A percentile compares a stretch with the other conserved stretches of the same genome.
Conservation (phyloP, 2,797 vertebrate genomes). For the Pyrocephalus nanus region DNA sequence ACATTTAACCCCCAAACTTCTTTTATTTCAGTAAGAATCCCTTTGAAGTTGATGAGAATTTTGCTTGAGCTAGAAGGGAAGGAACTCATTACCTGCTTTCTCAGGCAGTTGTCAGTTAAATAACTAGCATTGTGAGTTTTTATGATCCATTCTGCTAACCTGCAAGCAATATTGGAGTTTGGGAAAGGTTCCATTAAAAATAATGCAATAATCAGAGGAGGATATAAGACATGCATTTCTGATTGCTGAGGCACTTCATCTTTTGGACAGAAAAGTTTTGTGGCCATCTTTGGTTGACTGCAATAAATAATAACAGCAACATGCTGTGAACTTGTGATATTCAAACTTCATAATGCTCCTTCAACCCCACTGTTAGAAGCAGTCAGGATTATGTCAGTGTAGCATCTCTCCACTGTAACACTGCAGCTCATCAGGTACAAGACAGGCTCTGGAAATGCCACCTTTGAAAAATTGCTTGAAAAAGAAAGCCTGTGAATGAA, state of each 20-base stretch:
- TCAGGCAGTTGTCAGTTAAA: neutral
- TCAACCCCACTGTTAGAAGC: neutral
- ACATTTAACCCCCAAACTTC: neutral
- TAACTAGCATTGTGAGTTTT: neutral
- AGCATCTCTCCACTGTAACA: neutral
- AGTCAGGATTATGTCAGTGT: neutral
- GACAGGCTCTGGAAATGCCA: neutral
- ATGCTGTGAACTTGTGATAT: neutral
- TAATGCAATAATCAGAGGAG: neutral
- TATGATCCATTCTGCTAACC: neutral
- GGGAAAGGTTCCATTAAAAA: neutral
- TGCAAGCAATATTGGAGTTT: neutral
- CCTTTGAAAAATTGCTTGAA: neutral
- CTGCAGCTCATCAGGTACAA: neutral
- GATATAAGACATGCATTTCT: neutral
- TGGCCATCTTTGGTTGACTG: neutral
- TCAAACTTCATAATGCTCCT: neutral
- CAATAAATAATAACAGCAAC: neutral
- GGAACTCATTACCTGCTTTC: neutral
- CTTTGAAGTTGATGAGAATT: neutral
- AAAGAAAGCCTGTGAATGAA: neutral
- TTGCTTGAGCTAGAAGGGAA: neutral
- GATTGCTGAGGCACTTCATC: neutral
- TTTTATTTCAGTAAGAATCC: neutral
- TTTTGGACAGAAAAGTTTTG: neutral